Evolutionary conservation across 2,888 invertebrate genomes (phyloP), one percentile per base, ranked within the genome.

Genomic region (Oxystoma pomonae): DNA sequence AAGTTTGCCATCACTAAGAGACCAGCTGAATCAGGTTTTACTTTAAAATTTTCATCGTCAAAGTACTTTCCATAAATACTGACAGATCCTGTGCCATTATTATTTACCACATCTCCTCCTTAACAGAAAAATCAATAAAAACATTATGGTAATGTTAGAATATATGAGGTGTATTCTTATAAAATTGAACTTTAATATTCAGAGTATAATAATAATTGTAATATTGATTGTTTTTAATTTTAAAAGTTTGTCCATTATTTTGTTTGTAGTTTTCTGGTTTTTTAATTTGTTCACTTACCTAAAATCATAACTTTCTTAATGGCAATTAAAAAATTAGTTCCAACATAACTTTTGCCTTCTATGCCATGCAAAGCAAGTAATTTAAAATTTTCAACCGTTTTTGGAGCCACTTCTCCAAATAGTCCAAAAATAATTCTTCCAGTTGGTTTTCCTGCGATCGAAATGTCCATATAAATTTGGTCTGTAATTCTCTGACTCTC

Each of bases 221-320:
- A n/a, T n/a, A n/a, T n/a, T n/a, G n/a, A n/a, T n/a, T n/a, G n/a
- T n/a, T n/a, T n/a, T n/a, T n/a, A n/a, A n/a, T n/a, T n/a, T n/a
- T n/a, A n/a, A n/a, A n/a, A n/a, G n/a, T n/a, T n/a, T n/a, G n/a
- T n/a, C n/a, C n/a, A n/a, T n/a, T n/a, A n/a, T n/a, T n/a, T n/a
- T n/a, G n/a, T n/a, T n/a, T n/a, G n/a, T n/a, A n/a, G n/a, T n/a
- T n/a, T n/a, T n/a, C n/a, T n/a, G n/a, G n/a, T n/a, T n/a, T n/a
- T n/a, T n/a, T n/a, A n/a, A 50, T 12, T 50, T 12, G 50, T n/a
- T 20, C 9, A 49, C 72, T 72, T 74, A 92, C 94, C 96, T 86
- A 96, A 96, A 72, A 97, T 88, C 88, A 96, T 92, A 78, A 96
- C 96, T 69, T 92, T 87, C 77, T 90, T 88, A 69, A 97, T 90